Evolutionary conservation across 2,113 vertebrate species (phyloP).

Genomic region (Calidris pugnax): DNA sequence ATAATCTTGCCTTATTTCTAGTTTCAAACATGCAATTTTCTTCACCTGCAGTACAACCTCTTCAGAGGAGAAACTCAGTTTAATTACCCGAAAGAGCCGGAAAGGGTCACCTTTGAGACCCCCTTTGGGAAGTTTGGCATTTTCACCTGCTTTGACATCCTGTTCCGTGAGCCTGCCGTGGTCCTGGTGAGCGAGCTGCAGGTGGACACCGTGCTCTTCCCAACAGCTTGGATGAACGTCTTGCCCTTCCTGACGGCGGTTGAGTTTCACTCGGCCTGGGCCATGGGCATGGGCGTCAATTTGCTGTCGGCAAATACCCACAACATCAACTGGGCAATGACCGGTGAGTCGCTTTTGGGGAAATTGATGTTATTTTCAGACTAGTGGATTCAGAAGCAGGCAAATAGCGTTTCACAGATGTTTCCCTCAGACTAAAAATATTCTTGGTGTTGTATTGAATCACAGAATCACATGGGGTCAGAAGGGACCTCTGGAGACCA

Average conservation of each 20-base stretch:
- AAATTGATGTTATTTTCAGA: not conserved
- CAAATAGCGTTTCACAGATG: not conserved
- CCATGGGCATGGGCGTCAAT: conserved; percentile 68
- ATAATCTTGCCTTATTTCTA: not conserved
- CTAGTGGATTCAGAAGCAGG: not conserved
- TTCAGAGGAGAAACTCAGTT: conserved; percentile 72
- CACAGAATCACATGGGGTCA: no score
- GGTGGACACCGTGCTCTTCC: conserved; percentile 73
- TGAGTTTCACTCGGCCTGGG: conserved; percentile 74
- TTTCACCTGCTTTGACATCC: conserved; percentile 90
- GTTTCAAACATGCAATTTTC: not conserved
- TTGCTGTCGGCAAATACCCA: conserved; percentile 80
- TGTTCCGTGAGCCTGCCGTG: conserved; percentile 80
- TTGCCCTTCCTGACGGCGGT: conserved; percentile 68
- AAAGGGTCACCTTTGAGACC: conserved; percentile 82
- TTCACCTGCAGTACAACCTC: conserved; percentile 77
- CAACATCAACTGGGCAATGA: conserved; percentile 71
- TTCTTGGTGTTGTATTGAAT: not conserved
- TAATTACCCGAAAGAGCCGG: conserved; percentile 72
- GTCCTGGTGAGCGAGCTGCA: conserved; percentile 73
- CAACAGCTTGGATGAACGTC: conserved; percentile 67
- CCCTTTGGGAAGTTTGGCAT: conserved; percentile 89
- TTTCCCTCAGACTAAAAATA: not conserved
- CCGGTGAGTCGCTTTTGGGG: conserved; percentile 52
- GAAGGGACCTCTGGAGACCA: no score